Base-by-base conservation (phyloP, 2,888 invertebrate genomes). In the Sinohyriopsis cumingii region DNA sequence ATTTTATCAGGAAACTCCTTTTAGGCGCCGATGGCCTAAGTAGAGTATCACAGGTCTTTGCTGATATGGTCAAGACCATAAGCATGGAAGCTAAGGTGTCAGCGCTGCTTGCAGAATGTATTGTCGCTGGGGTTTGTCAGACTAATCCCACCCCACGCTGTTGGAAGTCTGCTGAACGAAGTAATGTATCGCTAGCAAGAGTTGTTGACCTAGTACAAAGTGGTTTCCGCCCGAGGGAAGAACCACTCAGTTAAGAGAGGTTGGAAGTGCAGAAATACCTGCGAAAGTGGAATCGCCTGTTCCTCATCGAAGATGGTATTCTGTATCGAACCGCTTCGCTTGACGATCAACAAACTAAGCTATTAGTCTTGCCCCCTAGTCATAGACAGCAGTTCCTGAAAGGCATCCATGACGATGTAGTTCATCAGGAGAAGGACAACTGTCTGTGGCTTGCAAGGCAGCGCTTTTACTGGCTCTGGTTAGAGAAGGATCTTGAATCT, bases 371-470 rank as follows among this genome's bases (percentile, higher is more conserved):
- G 19, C 72, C 72, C 12, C 12, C 9, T 7, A 22, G 5, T 63
- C 45, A 33, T 6, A 33, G 28, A 53, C 22, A 59, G 19, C 28
- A 18, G n/a, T 65, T 59, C 25, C 28, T 69, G 19, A 24, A 68
- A 45, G 67, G 67, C 22, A 15, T 67, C 7, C 62, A 59, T 28
- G 24, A 55, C 9, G 67, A 61, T n/a, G 25, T 67, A 33, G 71
- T 72, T 1, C 72, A 75, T 62, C 70, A 59, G 54, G 75, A 72
- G 7, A 63, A 57, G 20, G 71, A 76, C 20, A 59, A 64, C 5
- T 67, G 67, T 12, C 19, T 70, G 7, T 63, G 56, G 57, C 33
- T 73, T 28, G 66, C 63, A 5, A 72, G n/a, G 25, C 63, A 66
- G 45, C 9, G 61, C 15, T 67, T 67, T 55, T 67, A 60, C 28